Base-by-base conservation (phyloP, 2,113 vertebrate species). In the Malurus alboscapulatus region DNA sequence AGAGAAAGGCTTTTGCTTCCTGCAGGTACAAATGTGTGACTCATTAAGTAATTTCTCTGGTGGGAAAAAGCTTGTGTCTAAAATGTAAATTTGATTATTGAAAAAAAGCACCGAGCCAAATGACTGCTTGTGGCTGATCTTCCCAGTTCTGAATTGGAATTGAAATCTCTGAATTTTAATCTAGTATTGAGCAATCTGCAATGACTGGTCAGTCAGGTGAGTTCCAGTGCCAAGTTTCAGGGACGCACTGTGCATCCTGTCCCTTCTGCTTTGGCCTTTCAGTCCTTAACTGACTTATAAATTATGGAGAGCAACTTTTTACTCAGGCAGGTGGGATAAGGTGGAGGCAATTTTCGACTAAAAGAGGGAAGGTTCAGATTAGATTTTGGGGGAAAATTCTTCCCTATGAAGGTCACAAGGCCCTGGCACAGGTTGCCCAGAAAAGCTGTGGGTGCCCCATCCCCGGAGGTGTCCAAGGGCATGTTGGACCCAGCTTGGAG, bases 81-180 rank as follows among this genome's bases (percentile, higher is more conserved):
- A 93, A 93, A 93, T 88, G 82, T 71, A 87, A 66, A 95, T 94
- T 71, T 53, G 53, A 38, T 73, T 48, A 47, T 47, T 74, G 12
- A 42, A 66, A 44, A 53, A 89, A 58, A 40, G 24, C 27, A 78
- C 24, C 0, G 4, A 71, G 82, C 30, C 16, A 67, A 51, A 29
- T 5, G 68, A 69, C 82, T 36, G 77, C 93, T 76, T 54, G 87
- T 25, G 61, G 87, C 53, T 40, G 83, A 45, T 84, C 72, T 90
- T 90, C 48, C 88, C 65, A 62, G 44, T 40, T 69, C 27, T 40
- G 74, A 54, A 54, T 61, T 53, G 34, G 50, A 84, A 74, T 48
- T 84, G 32, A 22, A 93, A 88, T 80, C 87, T 78, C 90, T 17
- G 65, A 67, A 69, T 91, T 50, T 40, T 69, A 15, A 9, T 26